Base-by-base conservation (phyloP, 2,113 vertebrate species). In the Suncus etruscus region DNA sequence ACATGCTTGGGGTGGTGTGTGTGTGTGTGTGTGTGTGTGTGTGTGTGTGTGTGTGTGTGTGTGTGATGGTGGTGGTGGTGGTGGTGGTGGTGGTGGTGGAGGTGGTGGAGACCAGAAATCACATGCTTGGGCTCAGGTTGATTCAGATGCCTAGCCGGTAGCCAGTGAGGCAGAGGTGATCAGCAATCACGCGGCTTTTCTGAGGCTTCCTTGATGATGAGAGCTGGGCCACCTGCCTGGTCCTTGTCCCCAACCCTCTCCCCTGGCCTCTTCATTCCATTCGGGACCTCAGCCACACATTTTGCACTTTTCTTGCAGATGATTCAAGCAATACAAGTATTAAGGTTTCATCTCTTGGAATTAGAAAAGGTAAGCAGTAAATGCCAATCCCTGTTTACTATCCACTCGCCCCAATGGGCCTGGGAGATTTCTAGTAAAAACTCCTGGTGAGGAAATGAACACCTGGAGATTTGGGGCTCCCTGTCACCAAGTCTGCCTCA, bases 251-350 rank as follows among this genome's bases (percentile, higher is more conserved):
- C 65, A 73, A 32, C 69, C 87, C 94, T 32, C 16, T 92, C 54
- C 66, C 16, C 87, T 69, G 66, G 75, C 61, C 83, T 27, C 22
- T 24, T 70, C 69, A 72, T n/a, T 77, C 79, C 69, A 72, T n/a
- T 77, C 79, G 20, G 4, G 27, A 72, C 70, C 47, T 82, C 66
- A 68, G 65, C 25, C 25, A 91, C 72, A 78, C 78, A 45, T 88
- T 97, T 91, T 87, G 87, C 96, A 97, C 96, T 98, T 97, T 95
- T 95, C 96, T 97, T 98, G 63, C 98, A 99, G 99, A 99, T 99
- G 99, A 99, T 99, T 95, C 99, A 99, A 99, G 99, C 99, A 98
- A 99, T 99, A 98, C 99, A 99, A 99, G 99, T 99, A 97, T 98
- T 99, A 99, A 98, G 99, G 97, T 99, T 99, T 98, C 99, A 99